Percentiles rank a stretch among this genome's conserved stretches.
Evolutionary conservation across 37 sponge, comb jelly and placozoan genomes (phyloP).

Genomic region (Eunapius fragilis): DNA sequence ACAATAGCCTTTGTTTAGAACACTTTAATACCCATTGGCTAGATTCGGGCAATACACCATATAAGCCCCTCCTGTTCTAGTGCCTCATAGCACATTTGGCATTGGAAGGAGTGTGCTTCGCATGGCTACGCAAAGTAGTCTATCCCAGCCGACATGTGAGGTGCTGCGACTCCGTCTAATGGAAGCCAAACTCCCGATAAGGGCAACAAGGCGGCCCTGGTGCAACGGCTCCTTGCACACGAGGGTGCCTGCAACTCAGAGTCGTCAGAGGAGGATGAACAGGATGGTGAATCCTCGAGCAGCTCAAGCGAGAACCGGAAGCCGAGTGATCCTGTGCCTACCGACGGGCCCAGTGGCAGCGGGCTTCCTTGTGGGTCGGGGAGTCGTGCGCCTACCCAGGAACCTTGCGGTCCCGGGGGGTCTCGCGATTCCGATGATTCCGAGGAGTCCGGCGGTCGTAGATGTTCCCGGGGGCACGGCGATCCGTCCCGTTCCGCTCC

Average conservation of each 20-base stretch:
- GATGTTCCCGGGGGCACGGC: no score
- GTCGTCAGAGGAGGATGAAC: neutral
- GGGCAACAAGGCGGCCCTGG: no score
- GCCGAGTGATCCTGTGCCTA: neutral
- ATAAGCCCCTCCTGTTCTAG: neutral
- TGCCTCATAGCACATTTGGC: neutral
- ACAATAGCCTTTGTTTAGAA: neutral
- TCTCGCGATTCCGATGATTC: no score
- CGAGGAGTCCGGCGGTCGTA: no score
- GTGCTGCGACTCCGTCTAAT: no score
- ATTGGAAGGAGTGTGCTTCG: neutral
- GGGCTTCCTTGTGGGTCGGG: neutral
- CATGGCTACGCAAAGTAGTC: no score
- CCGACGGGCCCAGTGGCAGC: neutral
- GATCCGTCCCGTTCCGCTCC: no score
- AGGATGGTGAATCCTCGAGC: neutral
- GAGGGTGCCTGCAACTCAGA: no score
- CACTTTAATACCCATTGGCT: neutral
- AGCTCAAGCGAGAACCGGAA: neutral
- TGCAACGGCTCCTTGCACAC: no score
- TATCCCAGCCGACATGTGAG: no score
- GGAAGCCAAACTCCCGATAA: no score
- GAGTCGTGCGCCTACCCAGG: neutral
- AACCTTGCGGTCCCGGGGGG: no score
- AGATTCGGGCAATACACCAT: neutral